Evolutionary conservation across 2,888 invertebrate genomes (phyloP), one percentile per base, ranked within the genome.

Genomic region (Thymelicus sylvestris): DNA sequence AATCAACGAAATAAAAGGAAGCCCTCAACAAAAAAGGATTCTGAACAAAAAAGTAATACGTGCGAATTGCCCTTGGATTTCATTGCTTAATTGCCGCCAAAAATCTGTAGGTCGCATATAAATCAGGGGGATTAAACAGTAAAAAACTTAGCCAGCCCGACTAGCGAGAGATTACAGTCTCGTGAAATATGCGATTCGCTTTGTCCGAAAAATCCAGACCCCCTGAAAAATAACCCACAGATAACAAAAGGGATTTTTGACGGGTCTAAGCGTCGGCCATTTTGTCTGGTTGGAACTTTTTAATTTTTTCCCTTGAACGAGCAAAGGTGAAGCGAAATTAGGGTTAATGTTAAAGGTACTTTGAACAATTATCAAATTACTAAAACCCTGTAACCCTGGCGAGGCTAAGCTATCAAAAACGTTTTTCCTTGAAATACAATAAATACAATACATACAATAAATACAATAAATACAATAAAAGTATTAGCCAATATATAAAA

Each of bases 211-310:
- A 86, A 87, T 87, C 85, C 86, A 83, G 88, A 83, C 83, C 81
- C 82, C 79, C 86, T 88, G 86, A 89, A 91, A 91, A 90, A 91
- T 90, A 89, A 84, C 90, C 84, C 80, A 75, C 79, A 86, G 89
- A 90, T 91, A 91, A 90, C 90, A 90, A 91, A 71, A 90, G 86
- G 86, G 85, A 85, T 86, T 88, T 88, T 88, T 89, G 86, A 87
- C 85, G 83, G 79, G 77, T 19, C 55, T 59, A 57, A 67, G 62
- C 60, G 66, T 13, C 50, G 67, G 24, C 68, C 66, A 62, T 72
- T 72, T 68, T 57, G 70, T 31, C 13, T 64, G 50, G 39, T 39
- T 48, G 39, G 19, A 55, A 59, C 69, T 64, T 63, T 63, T 64
- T 68, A 69, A 69, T 60, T 69, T 69, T 69, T 60, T 55, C 41